Evolutionary conservation across 1,140 invertebrate species (phyloP).

Genomic region (Anthonomus grandis): DNA sequence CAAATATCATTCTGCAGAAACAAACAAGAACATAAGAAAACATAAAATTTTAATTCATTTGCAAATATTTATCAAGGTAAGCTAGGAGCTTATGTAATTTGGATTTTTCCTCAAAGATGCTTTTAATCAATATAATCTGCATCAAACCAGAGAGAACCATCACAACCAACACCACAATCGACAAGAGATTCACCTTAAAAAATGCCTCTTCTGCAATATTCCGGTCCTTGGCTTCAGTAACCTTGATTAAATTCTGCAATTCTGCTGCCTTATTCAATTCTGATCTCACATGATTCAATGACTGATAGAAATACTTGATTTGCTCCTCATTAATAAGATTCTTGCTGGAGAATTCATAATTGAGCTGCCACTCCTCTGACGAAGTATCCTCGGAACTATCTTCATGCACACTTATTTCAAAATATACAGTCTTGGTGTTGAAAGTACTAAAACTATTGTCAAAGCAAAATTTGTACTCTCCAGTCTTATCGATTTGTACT

Average conservation of each 20-base stretch:
- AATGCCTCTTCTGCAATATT: conserved; percentile 76
- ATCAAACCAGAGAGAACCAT: conserved; percentile 68
- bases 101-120: conserved; percentile 66
- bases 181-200: conserved; percentile 70
- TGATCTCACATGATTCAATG: conserved; percentile 57
- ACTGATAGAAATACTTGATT: conserved; percentile 62
- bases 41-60: too few species aligned
- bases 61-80: conserved; percentile 38
- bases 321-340: too few species aligned
- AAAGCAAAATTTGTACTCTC: conserved; percentile 78
- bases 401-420: conserved; percentile 64
- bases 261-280: conserved; percentile 63
- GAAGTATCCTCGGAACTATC: conserved; percentile 53
- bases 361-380: conserved; percentile 50
- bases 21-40: too few species aligned
- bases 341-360: too few species aligned
- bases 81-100: conserved; percentile 54
- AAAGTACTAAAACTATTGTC: conserved; percentile 79
- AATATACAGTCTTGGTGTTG: conserved; percentile 76
- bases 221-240: conserved; percentile 72
- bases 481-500: conserved; percentile 54
- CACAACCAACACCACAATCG: conserved; percentile 63
- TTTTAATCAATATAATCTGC: conserved; percentile 65
- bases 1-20: too few species aligned
- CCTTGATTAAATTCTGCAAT: conserved; percentile 68